Evolutionary conservation across 1,140 invertebrate genomes (phyloP).

Genomic region (Drosophila sucinea): DNA sequence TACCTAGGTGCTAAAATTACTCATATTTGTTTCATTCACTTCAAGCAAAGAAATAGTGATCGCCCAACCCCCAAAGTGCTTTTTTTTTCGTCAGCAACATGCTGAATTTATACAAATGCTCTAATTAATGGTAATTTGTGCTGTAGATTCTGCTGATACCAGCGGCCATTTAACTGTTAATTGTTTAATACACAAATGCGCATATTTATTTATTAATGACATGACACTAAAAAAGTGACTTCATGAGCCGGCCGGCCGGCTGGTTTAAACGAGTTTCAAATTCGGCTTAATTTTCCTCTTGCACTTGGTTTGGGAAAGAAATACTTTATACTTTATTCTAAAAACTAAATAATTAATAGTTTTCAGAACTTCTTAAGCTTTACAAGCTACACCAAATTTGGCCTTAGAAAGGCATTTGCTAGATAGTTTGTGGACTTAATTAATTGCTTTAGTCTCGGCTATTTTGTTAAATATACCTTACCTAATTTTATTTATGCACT

Average conservation of each 20-base stretch:
- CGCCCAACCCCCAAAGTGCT: background rate
- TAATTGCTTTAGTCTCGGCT: no score
- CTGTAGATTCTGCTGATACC: slow-evolving; percentile 35
- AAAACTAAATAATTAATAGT: no score
- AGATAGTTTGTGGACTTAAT: no score
- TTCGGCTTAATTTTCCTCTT: slow-evolving; percentile 20
- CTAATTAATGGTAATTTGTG: slow-evolving; percentile 72
- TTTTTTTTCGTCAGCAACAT: slow-evolving; percentile 19
- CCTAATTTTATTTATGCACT: no score
- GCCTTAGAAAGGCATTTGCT: no score
- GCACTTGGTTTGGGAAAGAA: background rate
- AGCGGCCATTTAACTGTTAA: slow-evolving; percentile 48
- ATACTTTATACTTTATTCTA: no score
- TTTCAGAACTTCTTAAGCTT: no score
- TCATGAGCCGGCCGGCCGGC: slow-evolving; percentile 27
- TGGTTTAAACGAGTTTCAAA: slow-evolving; percentile 18
- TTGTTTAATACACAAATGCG: slow-evolving; percentile 38
- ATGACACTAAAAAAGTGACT: slow-evolving; percentile 42
- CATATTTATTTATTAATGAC: slow-evolving; percentile 33
- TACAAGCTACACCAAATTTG: no score
- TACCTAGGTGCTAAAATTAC: slow-evolving; percentile 48
- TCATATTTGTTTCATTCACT: slow-evolving; percentile 41
- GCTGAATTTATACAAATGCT: slow-evolving; percentile 29
- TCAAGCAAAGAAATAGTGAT: background rate
- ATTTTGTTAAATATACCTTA: no score